Evolutionary conservation across 2,113 vertebrate genomes (phyloP).

Genomic region (Corvus cornix): DNA sequence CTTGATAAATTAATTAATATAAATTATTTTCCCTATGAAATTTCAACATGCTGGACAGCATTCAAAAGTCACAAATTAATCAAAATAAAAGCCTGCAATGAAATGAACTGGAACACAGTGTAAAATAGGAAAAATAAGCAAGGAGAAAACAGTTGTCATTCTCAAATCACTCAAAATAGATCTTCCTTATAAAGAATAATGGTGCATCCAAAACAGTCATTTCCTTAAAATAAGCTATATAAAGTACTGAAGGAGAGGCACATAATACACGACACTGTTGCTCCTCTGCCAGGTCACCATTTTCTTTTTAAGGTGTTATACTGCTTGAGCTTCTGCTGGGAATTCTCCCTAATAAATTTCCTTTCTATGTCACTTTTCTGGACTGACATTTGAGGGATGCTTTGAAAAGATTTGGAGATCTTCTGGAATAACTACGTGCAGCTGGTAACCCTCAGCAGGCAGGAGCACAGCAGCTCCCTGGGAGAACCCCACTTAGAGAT

Average conservation of each 20-base stretch:
- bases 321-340: slow-evolving; percentile 16
- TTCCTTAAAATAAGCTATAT: slow-evolving; percentile 21
- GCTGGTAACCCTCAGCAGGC: not conserved
- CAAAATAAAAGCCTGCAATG: not conserved
- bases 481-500: not conserved
- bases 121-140: not conserved
- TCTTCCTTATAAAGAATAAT: slow-evolving; percentile 39
- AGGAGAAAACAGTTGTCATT: not conserved
- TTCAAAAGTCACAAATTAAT: not conserved
- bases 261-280: slow-evolving; percentile 10
- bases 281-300: slow-evolving; percentile 3
- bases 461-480: not conserved
- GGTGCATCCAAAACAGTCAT: not conserved
- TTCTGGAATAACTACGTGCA: not conserved
- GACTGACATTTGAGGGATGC: not conserved
- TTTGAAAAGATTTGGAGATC: not conserved
- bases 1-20: not conserved
- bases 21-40: not conserved
- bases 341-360: slow-evolving; percentile 49
- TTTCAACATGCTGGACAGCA: not conserved
- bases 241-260: slow-evolving; percentile 11
- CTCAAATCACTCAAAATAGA: slow-evolving; percentile 15
- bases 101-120: not conserved
- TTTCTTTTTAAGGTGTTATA: slow-evolving; percentile 28
- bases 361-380: not conserved